Base-by-base conservation (phyloP, 2,113 vertebrate genomes). In the Manacus vitellinus region DNA sequence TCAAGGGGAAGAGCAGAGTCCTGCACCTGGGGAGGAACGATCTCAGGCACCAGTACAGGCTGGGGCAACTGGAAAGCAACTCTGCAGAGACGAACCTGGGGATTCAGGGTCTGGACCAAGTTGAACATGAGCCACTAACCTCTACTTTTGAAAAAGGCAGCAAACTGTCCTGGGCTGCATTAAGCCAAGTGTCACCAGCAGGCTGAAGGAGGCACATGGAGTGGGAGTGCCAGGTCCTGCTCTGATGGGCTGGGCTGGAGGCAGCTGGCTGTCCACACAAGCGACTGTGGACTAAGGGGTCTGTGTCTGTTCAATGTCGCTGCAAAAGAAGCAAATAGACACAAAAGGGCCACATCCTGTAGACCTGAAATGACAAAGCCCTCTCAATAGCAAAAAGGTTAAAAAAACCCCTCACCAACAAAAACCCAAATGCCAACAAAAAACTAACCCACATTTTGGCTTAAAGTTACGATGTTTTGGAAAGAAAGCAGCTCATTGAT, bases 271-370 rank as follows among this genome's bases (percentile, higher is more conserved):
- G 37, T 8, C 71, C 8, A 30, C 35, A 27, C 27, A 10, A 6
- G 23, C 2, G 1, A 6, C 1, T 28, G 2, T 9, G 49, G 24
- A 4, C 8, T 25, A 12, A 7, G 9, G 12, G 13, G 7, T 23
- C 43, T 41, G 23, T 3, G 8, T 18, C 75, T 76, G 68, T 37
- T 19, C 2, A 0, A 1, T 2, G 27, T 10, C 15, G 27, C 70
- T 63, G 79, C 35, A 63, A 55, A 81, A 88, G 44, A 14, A 55
- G 47, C 58, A 77, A 13, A 37, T 2, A 14, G 65, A 23, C 20
- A 33, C 9, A 9, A 54, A 63, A 49, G 20, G 31, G 27, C 27
- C 44, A 35, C 20, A 9, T 18, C 27, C 59, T 39, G 6, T 12
- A 59, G 41, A 3, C 21, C n/a, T 77, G 85, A 73, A 35, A 59